Conservation (phyloP, 2,797 vertebrate species). For the Gadopsis bispinosus region DNA sequence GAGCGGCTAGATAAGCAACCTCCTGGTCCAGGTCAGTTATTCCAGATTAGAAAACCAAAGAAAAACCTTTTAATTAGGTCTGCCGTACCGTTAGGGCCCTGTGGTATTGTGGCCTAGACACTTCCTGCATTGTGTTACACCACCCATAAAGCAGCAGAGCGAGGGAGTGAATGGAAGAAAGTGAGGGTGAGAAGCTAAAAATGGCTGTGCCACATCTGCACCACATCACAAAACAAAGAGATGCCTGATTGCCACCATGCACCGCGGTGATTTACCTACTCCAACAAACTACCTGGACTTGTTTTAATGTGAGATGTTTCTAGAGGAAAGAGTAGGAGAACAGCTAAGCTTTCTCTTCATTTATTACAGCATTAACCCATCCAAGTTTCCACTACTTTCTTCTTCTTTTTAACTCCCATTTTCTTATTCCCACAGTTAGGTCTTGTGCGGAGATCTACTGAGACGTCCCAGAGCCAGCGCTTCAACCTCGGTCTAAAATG, state of each 20-base stretch:
- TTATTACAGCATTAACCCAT: constrained; percentile 21
- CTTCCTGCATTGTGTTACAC: constrained; percentile 82
- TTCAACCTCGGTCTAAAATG: constrained; percentile 52
- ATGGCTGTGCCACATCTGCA: constrained; percentile 75
- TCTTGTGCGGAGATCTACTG: constrained; percentile 22
- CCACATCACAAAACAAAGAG: constrained; percentile 70
- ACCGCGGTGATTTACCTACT: constrained; percentile 43
- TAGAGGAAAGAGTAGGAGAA: background rate
- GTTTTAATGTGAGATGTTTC: constrained; percentile 27
- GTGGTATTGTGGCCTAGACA: constrained; percentile 77
- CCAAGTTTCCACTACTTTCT: constrained; percentile 42
- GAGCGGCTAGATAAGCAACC: constrained; percentile 68
- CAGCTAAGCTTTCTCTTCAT: constrained; percentile 33
- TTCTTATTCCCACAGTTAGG: constrained; percentile 36
- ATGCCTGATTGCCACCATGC: constrained; percentile 56
- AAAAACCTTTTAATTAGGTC: constrained; percentile 85
- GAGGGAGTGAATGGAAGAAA: constrained; percentile 68
- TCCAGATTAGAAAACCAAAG: constrained; percentile 76
- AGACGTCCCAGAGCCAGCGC: constrained; percentile 42
- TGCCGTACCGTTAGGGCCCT: constrained; percentile 71
- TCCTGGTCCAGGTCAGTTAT: constrained; percentile 75
- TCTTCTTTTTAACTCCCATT: constrained; percentile 22
- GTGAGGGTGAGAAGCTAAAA: constrained; percentile 78
- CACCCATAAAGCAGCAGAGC: constrained; percentile 73
- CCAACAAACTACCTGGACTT: constrained; percentile 50